phyloP scores from a whole-genome alignment of 1,140 invertebrate genomes.

The Scaptomyza montana region DNA sequence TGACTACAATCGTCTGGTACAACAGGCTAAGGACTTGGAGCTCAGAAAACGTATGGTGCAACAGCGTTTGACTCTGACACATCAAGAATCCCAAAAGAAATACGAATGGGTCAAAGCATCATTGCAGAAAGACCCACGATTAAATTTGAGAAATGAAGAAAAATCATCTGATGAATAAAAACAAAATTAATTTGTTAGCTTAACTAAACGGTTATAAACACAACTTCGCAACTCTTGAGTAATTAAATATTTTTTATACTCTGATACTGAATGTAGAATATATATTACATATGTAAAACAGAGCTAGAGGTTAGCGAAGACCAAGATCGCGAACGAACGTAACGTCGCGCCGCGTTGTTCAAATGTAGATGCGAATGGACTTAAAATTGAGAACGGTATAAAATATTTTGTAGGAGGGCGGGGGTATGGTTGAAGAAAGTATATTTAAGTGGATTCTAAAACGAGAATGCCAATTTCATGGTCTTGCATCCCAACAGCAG shows the following conservation, averaged over 20 bases:
- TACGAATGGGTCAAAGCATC: slow-evolving; percentile 74
- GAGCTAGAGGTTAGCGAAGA: too few species aligned
- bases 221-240: neutral
- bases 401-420: slow-evolving; percentile 27
- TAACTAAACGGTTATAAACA: neutral
- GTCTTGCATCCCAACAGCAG: slow-evolving; percentile 71
- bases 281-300: too few species aligned
- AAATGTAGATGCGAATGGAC: slow-evolving; percentile 11
- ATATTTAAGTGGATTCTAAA: slow-evolving; percentile 77
- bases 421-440: slow-evolving; percentile 42
- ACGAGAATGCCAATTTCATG: slow-evolving; percentile 77
- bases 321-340: too few species aligned
- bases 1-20: slow-evolving; percentile 75
- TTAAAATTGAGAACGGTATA: slow-evolving; percentile 23
- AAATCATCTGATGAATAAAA: slow-evolving; percentile 31
- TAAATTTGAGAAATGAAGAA: slow-evolving; percentile 54
- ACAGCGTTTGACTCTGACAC: slow-evolving; percentile 71
- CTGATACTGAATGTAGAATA: too few species aligned
- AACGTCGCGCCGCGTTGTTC: neutral
- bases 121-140: slow-evolving; percentile 58
- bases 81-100: slow-evolving; percentile 78
- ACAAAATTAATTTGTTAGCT: neutral
- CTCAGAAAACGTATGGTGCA: slow-evolving; percentile 81
- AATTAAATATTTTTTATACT: too few species aligned
- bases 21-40: slow-evolving; percentile 74